Evolutionary conservation across 1,140 invertebrate genomes (phyloP).

Genomic region (Odontomachus brunneus): DNA sequence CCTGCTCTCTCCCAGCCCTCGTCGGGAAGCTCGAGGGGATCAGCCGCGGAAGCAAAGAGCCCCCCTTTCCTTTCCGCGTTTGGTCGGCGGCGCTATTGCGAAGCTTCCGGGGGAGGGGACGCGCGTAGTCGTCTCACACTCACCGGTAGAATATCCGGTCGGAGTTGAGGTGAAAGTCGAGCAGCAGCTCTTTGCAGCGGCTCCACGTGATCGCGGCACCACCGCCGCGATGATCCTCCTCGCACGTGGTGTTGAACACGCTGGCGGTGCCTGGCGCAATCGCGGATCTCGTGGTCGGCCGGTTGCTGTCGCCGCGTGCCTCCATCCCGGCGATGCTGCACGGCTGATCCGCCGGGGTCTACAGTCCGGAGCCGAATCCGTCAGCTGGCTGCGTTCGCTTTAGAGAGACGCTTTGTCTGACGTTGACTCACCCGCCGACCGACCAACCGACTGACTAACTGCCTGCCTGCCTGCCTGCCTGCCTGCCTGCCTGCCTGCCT

Average conservation of each 20-base stretch:
- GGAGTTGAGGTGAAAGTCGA: conserved; percentile 74
- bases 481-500: conserved; percentile 4
- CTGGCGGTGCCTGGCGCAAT: too few relatives aligned
- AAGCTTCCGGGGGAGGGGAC: not conserved
- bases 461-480: not conserved
- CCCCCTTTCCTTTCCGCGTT: too few relatives aligned
- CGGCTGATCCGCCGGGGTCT: conserved; percentile 21
- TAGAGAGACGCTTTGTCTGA: conserved; percentile 50
- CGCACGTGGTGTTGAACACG: not conserved
- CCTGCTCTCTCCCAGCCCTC: too few relatives aligned
- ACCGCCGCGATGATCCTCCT: not conserved
- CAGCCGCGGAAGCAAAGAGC: not conserved
- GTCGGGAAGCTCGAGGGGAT: too few relatives aligned
- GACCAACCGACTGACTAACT: too few relatives aligned
- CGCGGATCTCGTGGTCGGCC: not conserved
- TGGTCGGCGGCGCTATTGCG: not conserved
- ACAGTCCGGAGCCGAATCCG: not conserved
- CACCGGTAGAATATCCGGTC: conserved; percentile 80
- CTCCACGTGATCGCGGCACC: conserved; percentile 60
- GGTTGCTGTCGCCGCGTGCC: not conserved
- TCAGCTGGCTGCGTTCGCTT: conserved; percentile 52
- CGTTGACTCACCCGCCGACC: too few relatives aligned
- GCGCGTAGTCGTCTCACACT: conserved; percentile 60
- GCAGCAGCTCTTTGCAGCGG: conserved; percentile 62
- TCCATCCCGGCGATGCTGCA: conserved; percentile 20